A percentile compares a stretch with the other conserved stretches of the same genome.
Evolutionary conservation across 2,113 vertebrate genomes (phyloP).

Genomic region (Sander vitreus): DNA sequence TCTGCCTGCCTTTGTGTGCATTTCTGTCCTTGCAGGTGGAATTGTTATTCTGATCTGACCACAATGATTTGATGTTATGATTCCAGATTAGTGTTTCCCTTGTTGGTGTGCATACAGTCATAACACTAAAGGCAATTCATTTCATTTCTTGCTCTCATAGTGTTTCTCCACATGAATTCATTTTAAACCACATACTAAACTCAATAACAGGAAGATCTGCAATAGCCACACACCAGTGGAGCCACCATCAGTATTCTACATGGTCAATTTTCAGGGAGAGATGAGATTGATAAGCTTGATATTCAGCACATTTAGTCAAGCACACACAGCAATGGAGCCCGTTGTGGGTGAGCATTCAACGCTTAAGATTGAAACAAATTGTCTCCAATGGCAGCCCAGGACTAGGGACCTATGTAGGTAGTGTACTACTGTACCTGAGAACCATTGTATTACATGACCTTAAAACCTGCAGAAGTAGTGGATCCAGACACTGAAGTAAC

Average conservation of each 20-base stretch:
- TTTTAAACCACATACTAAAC: background rate
- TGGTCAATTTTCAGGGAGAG: conserved; percentile 10
- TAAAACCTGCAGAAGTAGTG: background rate
- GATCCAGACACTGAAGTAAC: background rate
- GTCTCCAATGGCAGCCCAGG: conserved; percentile 19
- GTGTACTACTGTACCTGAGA: background rate
- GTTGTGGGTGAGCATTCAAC: conserved; percentile 8
- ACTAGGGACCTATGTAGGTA: conserved; percentile 16
- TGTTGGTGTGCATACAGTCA: background rate
- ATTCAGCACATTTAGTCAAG: conserved; percentile 32
- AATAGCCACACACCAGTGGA: background rate
- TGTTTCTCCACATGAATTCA: background rate
- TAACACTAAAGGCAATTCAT: background rate
- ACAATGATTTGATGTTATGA: background rate
- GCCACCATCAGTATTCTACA: background rate
- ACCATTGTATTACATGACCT: background rate
- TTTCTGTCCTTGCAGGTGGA: background rate
- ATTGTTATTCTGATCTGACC: conserved; percentile 5
- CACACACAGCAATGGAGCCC: background rate
- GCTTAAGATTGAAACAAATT: conserved; percentile 30
- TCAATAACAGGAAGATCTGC: background rate
- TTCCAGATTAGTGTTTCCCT: background rate
- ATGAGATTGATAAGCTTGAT: conserved; percentile 12
- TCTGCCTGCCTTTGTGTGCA: background rate
- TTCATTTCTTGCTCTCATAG: background rate